A percentile compares a stretch with the other conserved stretches of the same genome.
Evolutionary conservation across 2,797 vertebrate genomes (phyloP).

Genomic region (Takifugu ocellatus): DNA sequence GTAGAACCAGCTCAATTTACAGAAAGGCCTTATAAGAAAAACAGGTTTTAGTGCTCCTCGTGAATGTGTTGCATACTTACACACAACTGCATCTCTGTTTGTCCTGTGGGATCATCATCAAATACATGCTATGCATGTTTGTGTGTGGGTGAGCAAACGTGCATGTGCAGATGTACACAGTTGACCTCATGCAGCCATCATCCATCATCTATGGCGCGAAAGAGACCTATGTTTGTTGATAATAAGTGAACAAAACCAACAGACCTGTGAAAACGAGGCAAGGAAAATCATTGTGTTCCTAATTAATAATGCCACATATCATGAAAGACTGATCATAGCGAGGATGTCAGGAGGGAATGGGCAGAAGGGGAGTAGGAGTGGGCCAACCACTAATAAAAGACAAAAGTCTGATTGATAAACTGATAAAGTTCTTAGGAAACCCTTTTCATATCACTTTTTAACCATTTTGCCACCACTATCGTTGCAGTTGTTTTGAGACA

Average conservation of each 20-base stretch:
- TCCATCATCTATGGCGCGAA: conserved; percentile 42
- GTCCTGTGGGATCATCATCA: no score
- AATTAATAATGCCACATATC: no score
- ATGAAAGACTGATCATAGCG: no score
- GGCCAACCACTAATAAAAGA: no score
- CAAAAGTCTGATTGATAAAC: no score
- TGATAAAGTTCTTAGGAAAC: no score
- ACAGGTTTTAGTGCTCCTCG: neutral
- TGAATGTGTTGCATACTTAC: no score
- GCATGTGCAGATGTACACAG: conserved; percentile 21
- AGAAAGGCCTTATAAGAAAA: neutral
- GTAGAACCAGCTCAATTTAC: neutral
- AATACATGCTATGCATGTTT: conserved; percentile 2
- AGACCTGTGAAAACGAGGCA: conserved; percentile 46
- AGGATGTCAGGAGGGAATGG: no score
- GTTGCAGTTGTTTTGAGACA: neutral
- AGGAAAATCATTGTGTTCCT: conserved; percentile 23
- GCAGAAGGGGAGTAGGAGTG: no score
- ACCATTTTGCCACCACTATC: neutral
- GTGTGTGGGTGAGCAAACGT: conserved; percentile 22
- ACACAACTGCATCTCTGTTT: no score
- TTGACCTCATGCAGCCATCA: conserved; percentile 21
- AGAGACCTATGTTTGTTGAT: conserved; percentile 34
- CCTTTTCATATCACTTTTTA: no score
- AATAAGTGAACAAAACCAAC: conserved; percentile 27